phyloP scores from a whole-genome alignment of 2,888 invertebrate genomes.

The Epistrophe eligans region DNA sequence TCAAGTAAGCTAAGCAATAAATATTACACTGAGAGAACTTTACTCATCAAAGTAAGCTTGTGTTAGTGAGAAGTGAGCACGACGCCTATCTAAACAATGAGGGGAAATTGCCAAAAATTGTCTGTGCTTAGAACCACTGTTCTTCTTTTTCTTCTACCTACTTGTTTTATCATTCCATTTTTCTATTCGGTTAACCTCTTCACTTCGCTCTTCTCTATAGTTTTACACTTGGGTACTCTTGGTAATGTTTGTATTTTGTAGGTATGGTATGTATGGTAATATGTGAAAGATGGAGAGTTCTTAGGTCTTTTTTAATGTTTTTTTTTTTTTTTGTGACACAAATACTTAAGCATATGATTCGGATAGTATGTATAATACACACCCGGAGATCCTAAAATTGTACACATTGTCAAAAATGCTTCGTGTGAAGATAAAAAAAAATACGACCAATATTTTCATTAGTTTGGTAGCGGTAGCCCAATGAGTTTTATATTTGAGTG shows the following conservation, averaged over 20 bases:
- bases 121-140: constrained; percentile 57
- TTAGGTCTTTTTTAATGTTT: constrained; percentile 21
- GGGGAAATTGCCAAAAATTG: constrained; percentile 72
- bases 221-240: constrained; percentile 36
- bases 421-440: constrained; percentile 57
- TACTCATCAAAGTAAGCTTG: neutral
- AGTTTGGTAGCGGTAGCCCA: constrained; percentile 69
- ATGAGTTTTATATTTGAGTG: constrained; percentile 74
- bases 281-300: constrained; percentile 51
- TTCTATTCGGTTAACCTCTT: constrained; percentile 43
- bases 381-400: constrained; percentile 56
- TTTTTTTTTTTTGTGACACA: constrained; percentile 44
- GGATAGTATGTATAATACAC: constrained; percentile 37
- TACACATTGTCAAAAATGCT: constrained; percentile 61
- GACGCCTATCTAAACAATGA: constrained; percentile 28
- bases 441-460: constrained; percentile 46
- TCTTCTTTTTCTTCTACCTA: constrained; percentile 39
- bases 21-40: constrained; percentile 2
- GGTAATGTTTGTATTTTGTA: neutral
- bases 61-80: constrained; percentile 11
- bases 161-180: constrained; percentile 51
- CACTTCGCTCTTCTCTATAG: constrained; percentile 59
- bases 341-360: constrained; percentile 30
- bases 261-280: neutral
- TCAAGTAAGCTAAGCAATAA: constrained; percentile 45